Evolutionary conservation across 2,797 vertebrate genomes (phyloP).

Genomic region (Clarias laeviceps): DNA sequence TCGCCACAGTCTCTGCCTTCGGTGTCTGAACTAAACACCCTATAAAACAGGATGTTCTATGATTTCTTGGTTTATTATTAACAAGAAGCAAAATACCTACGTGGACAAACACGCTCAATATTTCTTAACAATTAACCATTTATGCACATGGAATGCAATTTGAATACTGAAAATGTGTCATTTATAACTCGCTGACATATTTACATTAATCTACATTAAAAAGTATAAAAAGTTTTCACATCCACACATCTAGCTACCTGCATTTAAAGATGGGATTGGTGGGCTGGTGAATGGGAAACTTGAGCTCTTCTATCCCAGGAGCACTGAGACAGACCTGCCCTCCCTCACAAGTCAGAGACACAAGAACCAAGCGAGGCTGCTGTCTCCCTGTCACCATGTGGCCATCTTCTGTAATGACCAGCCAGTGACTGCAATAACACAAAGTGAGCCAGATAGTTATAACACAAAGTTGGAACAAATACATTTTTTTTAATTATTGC

Average conservation of each 20-base stretch:
- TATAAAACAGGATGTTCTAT: constrained; percentile 58
- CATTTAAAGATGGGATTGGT: constrained; percentile 74
- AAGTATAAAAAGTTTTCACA: neutral
- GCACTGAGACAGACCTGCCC: constrained; percentile 74
- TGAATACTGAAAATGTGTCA: neutral
- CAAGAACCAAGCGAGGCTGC: constrained; percentile 85
- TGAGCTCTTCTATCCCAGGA: constrained; percentile 79
- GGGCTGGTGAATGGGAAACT: constrained; percentile 72
- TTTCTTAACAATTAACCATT: neutral
- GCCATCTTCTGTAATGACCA: constrained; percentile 86
- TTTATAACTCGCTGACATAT: neutral
- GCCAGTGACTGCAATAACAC: constrained; percentile 83
- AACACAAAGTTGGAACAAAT: neutral
- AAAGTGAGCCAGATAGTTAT: constrained; percentile 1
- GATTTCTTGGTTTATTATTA: neutral
- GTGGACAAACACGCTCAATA: neutral
- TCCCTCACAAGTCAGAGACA: constrained; percentile 71
- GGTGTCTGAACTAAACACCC: constrained; percentile 82
- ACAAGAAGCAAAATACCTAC: neutral
- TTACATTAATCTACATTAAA: no score
- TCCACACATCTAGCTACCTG: constrained; percentile 73
- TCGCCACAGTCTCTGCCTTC: constrained; percentile 91
- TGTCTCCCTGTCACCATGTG: constrained; percentile 89
- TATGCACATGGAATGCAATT: neutral
- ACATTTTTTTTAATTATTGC: neutral